Evolutionary conservation across 2,797 vertebrate species (phyloP).

Genomic region (Cynodonichthys magdalenae): DNA sequence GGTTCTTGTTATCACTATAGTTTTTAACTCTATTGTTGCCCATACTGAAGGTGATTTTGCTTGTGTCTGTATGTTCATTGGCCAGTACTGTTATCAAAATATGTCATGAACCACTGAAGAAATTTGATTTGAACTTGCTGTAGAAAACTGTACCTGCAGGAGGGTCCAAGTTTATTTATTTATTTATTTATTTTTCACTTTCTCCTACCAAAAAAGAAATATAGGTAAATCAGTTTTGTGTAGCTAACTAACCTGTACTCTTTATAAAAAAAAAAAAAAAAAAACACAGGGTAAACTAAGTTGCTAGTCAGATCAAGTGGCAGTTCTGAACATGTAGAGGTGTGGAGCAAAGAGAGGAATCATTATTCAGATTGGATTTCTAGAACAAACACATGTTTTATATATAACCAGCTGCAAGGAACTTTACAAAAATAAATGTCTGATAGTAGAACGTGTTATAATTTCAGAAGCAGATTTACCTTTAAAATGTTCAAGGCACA

Average conservation of each 20-base stretch:
- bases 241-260: background rate
- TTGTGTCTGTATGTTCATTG: too few relatives aligned
- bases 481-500: too few relatives aligned
- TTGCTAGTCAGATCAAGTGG: conserved; percentile 44
- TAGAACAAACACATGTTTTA: too few relatives aligned
- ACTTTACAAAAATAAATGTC: too few relatives aligned
- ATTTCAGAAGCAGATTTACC: too few relatives aligned
- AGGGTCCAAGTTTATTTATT: background rate
- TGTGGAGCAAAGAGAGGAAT: background rate
- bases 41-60: too few relatives aligned
- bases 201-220: background rate
- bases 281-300: conserved; percentile 39
- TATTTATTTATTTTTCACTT: conserved; percentile 4
- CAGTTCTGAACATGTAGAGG: conserved; percentile 28
- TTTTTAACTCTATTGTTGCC: background rate
- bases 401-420: too few relatives aligned
- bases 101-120: too few relatives aligned
- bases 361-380: too few relatives aligned
- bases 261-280: conserved; percentile 9
- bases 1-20: background rate
- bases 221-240: background rate
- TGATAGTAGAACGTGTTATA: too few relatives aligned
- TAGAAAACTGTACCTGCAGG: background rate
- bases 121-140: too few relatives aligned
- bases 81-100: too few relatives aligned